Evolutionary conservation across 2,797 vertebrate genomes (phyloP), one percentile per base, ranked within the genome.

Genomic region (Pangasius macronema): DNA sequence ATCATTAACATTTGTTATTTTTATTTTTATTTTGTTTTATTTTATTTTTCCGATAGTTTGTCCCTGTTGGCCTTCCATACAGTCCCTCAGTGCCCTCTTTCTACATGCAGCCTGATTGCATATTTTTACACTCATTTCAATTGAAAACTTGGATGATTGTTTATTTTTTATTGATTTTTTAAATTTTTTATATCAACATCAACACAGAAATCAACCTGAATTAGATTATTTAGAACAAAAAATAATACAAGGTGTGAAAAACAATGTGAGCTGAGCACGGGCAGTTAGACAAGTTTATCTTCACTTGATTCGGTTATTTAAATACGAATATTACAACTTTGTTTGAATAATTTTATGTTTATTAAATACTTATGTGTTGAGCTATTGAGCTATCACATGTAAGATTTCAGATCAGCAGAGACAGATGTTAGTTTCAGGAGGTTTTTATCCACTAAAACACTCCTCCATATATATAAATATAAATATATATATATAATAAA

Each of bases 61-160:
- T 53, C 75, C 49, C 49, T 2, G 8, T 77, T 77, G 75, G 49
- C 75, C n/a, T 53, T 77, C 75, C 75, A 77, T 77, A 53, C 75
- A 33, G n/a, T 53, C n/a, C 33, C 27, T 9, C 6, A 4, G 1
- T 1, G 9, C 14, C 20, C 20, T 53, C 16, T 30, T 53, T n/a
- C 18, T 76, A 4, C 3, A 76, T 7, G 27, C 8, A 76, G 16
- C 46, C 5, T 77, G 75, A 53, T n/a, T 30, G 24, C 27, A 76
- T n/a, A 51, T 70, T 70, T 70, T 39, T 70, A 68, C 65, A 33
- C 33, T 67, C 5, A 22, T 10, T 24, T 42, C 1, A 3, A 24
- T 42, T 42, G 18, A 72, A 72, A 72, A 20, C 9, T 11, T 30
- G 10, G 18, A n/a, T 10, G 10, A 27, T 27, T 36, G 36, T 36